Conservation (phyloP, 1,140 invertebrate species). For the Brachionus manjavacas region DNA sequence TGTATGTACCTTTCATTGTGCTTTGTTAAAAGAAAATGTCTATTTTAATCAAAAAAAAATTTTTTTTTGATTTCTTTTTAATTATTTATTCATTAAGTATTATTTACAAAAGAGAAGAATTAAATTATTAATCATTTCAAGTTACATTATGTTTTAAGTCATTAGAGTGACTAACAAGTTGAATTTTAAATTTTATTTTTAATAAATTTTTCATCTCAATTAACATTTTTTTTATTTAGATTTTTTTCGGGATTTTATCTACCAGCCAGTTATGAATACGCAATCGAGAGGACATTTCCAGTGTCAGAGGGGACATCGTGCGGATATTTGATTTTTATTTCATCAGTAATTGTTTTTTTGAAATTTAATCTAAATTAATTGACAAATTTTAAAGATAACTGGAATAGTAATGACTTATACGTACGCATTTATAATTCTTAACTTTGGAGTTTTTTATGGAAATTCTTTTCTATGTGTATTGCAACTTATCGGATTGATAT, state of each 20-base stretch:
- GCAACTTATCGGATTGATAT: background rate
- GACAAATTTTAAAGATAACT: background rate
- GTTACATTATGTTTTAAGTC: no score
- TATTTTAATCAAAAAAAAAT: no score
- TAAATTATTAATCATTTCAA: no score
- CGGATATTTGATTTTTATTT: conserved; percentile 64
- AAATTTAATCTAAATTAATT: background rate
- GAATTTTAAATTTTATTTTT: no score
- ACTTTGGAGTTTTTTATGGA: conserved; percentile 5
- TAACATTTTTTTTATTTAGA: background rate
- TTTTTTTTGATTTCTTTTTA: no score
- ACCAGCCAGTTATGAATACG: conserved; percentile 89
- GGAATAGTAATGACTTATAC: background rate
- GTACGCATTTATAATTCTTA: background rate
- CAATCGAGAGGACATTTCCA: conserved; percentile 88
- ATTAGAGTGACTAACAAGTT: no score
- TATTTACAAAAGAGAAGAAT: no score
- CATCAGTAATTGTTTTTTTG: background rate
- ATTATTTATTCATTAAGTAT: no score
- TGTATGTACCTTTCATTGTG: no score
- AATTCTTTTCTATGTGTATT: background rate
- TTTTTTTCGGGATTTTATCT: conserved; percentile 66
- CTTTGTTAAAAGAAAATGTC: no score
- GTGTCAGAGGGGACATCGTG: conserved; percentile 84
- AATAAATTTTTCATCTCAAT: no score